These are phyloP conservation scores for Cryptotis parvus DNA, from an alignment of 2,113 vertebrate genomes.

Conservation along the genomic window DNA sequence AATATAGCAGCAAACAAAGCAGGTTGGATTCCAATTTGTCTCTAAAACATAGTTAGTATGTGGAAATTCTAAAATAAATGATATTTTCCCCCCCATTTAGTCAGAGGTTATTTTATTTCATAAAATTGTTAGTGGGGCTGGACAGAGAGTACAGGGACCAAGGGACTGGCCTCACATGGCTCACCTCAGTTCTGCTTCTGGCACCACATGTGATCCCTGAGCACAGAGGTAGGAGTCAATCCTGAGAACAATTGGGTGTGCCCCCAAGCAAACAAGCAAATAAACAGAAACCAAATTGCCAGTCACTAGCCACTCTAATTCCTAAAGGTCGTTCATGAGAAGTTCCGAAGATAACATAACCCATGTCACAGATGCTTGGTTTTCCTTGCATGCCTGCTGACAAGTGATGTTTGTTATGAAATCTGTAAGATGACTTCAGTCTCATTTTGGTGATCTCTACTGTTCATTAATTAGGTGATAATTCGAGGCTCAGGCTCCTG, in stretches of 20 bases:
- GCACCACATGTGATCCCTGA: no score
- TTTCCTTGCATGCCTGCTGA: not conserved
- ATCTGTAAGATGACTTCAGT: not conserved
- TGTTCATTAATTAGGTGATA: not conserved
- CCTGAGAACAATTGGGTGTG: no score
- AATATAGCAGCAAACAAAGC: not conserved
- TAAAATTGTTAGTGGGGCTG: not conserved
- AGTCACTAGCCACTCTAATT: not conserved
- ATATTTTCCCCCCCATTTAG: not conserved
- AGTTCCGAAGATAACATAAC: no score
- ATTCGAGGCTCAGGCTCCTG: not conserved
- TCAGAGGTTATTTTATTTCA: not conserved
- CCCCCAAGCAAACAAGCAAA: no score
- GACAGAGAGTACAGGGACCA: no score
- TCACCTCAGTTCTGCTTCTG: no score
- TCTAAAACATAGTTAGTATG: not conserved
- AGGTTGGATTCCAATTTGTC: not conserved
- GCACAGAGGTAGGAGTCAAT: no score
- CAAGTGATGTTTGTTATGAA: not conserved
- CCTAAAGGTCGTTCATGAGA: not conserved
- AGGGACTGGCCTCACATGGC: no score
- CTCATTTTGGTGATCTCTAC: not conserved
- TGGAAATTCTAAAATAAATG: slow-evolving; percentile 25
- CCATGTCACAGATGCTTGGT: not conserved
- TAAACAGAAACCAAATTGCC: not conserved